phyloP scores from a whole-genome alignment of 35 echinoderm and acorn worm species.

The Lytechinus pictus region DNA sequence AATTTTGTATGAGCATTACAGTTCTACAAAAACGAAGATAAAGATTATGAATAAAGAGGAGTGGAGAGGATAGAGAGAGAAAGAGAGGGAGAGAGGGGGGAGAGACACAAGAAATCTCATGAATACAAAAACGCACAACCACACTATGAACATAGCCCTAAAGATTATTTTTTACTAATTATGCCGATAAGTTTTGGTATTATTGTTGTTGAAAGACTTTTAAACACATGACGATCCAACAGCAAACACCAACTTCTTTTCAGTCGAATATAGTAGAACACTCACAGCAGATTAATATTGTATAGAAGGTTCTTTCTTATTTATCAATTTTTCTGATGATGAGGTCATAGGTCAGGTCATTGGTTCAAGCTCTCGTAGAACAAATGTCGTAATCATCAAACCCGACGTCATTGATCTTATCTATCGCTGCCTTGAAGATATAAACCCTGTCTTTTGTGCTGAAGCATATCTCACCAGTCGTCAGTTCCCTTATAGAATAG shows the following conservation, averaged over 20 bases:
- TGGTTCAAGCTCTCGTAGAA: not conserved
- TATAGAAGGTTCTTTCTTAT: not conserved
- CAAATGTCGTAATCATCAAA: not conserved
- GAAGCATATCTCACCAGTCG: conserved; percentile 11
- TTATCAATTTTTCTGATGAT: not conserved
- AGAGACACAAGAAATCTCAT: not conserved
- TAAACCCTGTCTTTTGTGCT: not conserved
- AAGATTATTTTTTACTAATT: too few species aligned
- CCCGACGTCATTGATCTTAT: not conserved
- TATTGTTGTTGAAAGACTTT: not conserved
- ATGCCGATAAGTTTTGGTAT: not conserved
- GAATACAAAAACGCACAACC: not conserved
- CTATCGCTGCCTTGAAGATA: not conserved
- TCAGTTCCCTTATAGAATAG: conserved; percentile 4
- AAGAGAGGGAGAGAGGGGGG: too few species aligned
- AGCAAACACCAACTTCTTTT: too few species aligned
- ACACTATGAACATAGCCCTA: too few species aligned
- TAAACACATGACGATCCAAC: not conserved
- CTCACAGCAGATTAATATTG: too few species aligned
- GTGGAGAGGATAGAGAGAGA: too few species aligned
- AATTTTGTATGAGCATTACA: too few species aligned
- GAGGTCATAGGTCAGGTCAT: not conserved
- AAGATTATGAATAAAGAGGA: too few species aligned
- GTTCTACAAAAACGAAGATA: too few species aligned
- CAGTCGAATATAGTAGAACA: too few species aligned